Base-by-base conservation (phyloP, 2,888 invertebrate genomes). In the Lucinisca nassula region DNA sequence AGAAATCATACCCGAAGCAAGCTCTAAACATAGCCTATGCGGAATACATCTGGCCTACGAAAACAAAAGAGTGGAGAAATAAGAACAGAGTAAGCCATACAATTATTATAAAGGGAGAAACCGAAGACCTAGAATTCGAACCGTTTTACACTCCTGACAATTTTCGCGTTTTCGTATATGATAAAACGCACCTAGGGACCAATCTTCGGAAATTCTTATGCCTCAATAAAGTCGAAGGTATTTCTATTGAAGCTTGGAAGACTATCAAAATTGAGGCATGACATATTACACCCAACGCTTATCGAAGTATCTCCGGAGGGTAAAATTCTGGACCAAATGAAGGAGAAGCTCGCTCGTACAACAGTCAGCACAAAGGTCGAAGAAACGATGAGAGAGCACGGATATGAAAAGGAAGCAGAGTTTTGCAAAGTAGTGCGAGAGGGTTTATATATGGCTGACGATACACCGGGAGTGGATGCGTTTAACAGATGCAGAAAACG, bases 131-230 rank as follows among this genome's bases (percentile, higher is more conserved):
- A 21, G 24, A 40, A 55, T 72, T 83, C 49, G 37, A 40, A 45
- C 84, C 84, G 35, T 79, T 79, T 35, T 79, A 84, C 73, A 38
- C 77, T 21, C 84, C 84, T 0, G 83, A 77, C 17, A 35, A 35
- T 8, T 12, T 24, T 37, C 17, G 24, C 14, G 79, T 72, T 14
- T 83, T 83, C 58, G 30, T 49, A 0, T 84, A 84, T 49, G 84
- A 84, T 49, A 84, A 76, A 51, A 84, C 84, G 21, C 84, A 84
- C 40, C 55, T 80, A 0, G 84, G 79, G 17, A 84, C 14, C 0
- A 84, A 79, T 67, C 37, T 84, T 35, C 10, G 77, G 17, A 77
- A 77, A 24, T 45, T 49, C 4, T 12, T 77, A 24, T 77, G 77
- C 35, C 35, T 77, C 4, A 35, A 77, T 38, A 77, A 58, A 37